phyloP scores from a whole-genome alignment of 2,113 vertebrate genomes.

The Pituophis catenifer region DNA sequence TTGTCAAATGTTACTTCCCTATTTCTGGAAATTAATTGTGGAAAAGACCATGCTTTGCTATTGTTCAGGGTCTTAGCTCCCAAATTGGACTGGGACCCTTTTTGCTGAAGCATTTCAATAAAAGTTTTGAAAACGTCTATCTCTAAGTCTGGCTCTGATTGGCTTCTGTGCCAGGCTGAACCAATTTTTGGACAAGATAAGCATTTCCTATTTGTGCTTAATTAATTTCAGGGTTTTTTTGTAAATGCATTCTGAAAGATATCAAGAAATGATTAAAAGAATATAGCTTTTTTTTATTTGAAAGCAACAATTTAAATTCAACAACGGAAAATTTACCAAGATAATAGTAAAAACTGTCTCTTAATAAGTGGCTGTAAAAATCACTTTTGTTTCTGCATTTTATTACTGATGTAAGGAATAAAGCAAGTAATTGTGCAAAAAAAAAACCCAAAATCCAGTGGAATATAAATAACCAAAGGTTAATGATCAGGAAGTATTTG shows the following conservation, averaged over 20 bases:
- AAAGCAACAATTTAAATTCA: conserved; percentile 22
- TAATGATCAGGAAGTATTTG: conserved; percentile 75
- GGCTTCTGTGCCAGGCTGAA: too few species aligned
- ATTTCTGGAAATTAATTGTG: too few species aligned
- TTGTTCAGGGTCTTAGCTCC: too few species aligned
- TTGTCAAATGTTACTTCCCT: too few species aligned
- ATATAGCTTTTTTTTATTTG: conserved; percentile 12
- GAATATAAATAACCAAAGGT: conserved; percentile 77
- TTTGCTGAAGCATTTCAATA: too few species aligned
- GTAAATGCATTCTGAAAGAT: conserved; percentile 17
- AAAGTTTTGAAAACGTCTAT: too few species aligned
- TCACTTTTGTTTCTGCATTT: conserved; percentile 51
- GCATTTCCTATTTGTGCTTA: neutral
- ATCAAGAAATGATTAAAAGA: neutral
- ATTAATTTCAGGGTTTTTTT: neutral
- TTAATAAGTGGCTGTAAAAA: conserved; percentile 50
- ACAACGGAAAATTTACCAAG: conserved; percentile 30
- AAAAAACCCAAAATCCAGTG: neutral
- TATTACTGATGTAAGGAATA: conserved; percentile 38
- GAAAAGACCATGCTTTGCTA: too few species aligned
- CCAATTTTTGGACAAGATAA: too few species aligned
- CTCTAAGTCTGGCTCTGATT: too few species aligned
- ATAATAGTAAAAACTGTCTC: conserved; percentile 36
- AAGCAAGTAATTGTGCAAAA: conserved; percentile 60
- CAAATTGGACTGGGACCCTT: too few species aligned